Base-by-base conservation (phyloP, 2,797 vertebrate genomes). In the Rachycentron canadum region DNA sequence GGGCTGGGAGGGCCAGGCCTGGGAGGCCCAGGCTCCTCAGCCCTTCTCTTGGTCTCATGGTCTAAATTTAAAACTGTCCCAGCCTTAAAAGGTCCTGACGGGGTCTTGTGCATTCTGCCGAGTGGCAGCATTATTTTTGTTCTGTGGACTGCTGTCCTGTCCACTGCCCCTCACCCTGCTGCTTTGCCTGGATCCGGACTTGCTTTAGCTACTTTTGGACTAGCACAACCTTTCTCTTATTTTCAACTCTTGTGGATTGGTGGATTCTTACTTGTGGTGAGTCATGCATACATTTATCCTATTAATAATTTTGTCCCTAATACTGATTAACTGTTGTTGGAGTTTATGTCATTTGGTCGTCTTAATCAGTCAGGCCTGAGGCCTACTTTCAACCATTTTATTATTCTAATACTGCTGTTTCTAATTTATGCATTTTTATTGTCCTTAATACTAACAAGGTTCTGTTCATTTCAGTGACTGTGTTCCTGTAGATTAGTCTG, bases 71-170 rank as follows among this genome's bases (percentile, higher is more conserved):
- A 96, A 93, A 83, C 86, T 82, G 89, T 77, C 82, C 93, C 95
- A 86, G 91, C 98, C 98, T 97, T 99, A 99, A 98, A 99, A 98
- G 98, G 98, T 93, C 94, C 89, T 94, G 95, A 95, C 88, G 95
- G 94, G 87, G 93, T 95, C 94, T 95, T 94, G 95, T 91, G 94
- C 96, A 96, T 97, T 98, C 97, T 97, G 94, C 94, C 94, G 96
- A 97, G 96, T 96, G 94, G 96, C 96, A 94, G 95, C 96, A 96
- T 97, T 99, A 99, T 99, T 99, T 99, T 97, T 96, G 96, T 95
- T 95, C 96, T 89, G 94, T 93, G 94, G 93, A 89, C 95, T 91
- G 76, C 90, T 82, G 89, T 92, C 92, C 92, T 95, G 95, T 93
- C 94, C 94, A 91, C 93, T 94, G 91, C 89, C 92, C 94, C 91